Conservation (phyloP, 2,888 invertebrate genomes). For the Augiades crinisus region DNA sequence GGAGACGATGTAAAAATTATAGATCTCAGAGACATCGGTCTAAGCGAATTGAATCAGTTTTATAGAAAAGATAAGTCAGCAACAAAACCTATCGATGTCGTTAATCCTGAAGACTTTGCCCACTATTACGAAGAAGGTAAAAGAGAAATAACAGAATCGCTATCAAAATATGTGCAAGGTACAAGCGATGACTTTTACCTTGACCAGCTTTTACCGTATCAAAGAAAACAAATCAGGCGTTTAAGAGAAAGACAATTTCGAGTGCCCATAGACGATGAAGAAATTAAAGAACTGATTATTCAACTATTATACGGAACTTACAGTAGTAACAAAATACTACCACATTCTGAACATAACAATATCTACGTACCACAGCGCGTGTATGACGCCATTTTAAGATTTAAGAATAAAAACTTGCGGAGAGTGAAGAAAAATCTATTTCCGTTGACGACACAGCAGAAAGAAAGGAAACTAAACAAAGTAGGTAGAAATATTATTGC, state of each 20-base stretch:
- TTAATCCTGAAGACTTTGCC: slow-evolving; percentile 10
- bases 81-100: neutral
- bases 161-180: slow-evolving; percentile 5
- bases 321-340: slow-evolving; percentile 31
- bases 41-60: neutral
- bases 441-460: slow-evolving; percentile 41
- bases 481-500: slow-evolving; percentile 13
- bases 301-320: slow-evolving; percentile 28
- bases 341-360: slow-evolving; percentile 39
- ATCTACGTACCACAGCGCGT: slow-evolving; percentile 39
- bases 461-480: slow-evolving; percentile 30
- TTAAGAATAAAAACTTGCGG: slow-evolving; percentile 20
- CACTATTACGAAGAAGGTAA: neutral
- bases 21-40: slow-evolving; percentile 3
- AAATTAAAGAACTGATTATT: slow-evolving; percentile 29
- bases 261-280: slow-evolving; percentile 10
- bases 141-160: neutral
- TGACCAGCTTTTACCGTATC: neutral
- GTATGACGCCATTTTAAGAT: neutral
- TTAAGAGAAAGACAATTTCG: neutral
- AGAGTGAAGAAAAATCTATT: slow-evolving; percentile 34
- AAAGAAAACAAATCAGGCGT: slow-evolving; percentile 14
- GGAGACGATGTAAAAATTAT: slow-evolving; percentile 10
- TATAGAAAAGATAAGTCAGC: neutral
- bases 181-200: neutral